A percentile compares a stretch with the other conserved stretches of the same genome.
Conservation (phyloP, 2,797 vertebrate species). For the Heteromormyrus szaboi region DNA sequence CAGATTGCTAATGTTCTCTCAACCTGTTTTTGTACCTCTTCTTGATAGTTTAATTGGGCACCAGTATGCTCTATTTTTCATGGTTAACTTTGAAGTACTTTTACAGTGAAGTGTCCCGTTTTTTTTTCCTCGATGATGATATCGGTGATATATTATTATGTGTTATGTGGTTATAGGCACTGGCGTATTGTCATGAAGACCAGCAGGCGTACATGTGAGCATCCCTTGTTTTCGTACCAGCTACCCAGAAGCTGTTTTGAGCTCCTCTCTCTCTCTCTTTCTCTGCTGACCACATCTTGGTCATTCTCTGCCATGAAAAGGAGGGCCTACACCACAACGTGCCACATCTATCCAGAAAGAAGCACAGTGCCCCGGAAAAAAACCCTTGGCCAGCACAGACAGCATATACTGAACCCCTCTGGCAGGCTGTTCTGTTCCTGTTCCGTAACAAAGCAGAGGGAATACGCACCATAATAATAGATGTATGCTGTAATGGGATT, state of each 20-base stretch:
- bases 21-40: not conserved
- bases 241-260: not conserved
- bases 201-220: not conserved
- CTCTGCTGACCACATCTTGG: not conserved
- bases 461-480: slow-evolving; percentile 17
- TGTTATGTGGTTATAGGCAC: not conserved
- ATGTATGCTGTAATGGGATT: slow-evolving; percentile 25
- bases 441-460: not conserved
- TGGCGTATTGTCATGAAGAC: not conserved
- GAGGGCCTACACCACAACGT: not conserved
- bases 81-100: not conserved
- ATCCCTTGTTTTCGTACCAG: not conserved
- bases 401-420: not conserved
- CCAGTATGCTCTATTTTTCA: not conserved
- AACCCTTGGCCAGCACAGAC: not conserved
- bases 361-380: not conserved
- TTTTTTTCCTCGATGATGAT: not conserved
- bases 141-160: not conserved
- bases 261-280: not conserved
- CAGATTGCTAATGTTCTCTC: not conserved
- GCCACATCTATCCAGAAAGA: not conserved
- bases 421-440: not conserved
- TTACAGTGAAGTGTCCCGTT: not conserved
- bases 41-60: not conserved
- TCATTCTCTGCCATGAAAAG: not conserved